Evolutionary conservation across 2,797 vertebrate genomes (phyloP).

Genomic region (Clarias fuscus): DNA sequence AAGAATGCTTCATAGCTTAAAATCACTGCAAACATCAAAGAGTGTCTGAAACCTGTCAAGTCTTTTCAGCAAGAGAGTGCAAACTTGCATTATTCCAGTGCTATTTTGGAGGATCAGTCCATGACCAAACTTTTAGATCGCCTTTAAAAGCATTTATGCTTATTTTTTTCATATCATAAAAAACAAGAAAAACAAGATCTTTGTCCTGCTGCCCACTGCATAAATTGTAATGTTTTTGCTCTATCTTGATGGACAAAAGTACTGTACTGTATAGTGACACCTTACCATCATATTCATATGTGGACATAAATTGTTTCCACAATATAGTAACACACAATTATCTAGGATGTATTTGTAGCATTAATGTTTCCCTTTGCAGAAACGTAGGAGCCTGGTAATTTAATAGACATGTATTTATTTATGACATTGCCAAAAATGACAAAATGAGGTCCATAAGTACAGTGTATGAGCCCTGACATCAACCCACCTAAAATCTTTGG

Average conservation of each 20-base stretch:
- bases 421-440: background rate
- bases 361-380: background rate
- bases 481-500: background rate
- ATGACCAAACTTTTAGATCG: background rate
- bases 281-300: background rate
- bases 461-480: background rate
- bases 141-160: background rate
- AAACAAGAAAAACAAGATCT: background rate
- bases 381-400: background rate
- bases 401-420: background rate
- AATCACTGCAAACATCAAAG: conserved; percentile 3
- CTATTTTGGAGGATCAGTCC: background rate
- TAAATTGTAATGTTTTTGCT: background rate
- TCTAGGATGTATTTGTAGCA: background rate
- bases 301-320: background rate
- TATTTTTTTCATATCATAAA: background rate
- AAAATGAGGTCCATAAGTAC: background rate
- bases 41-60: conserved; percentile 3
- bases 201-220: background rate
- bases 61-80: background rate
- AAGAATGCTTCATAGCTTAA: conserved; percentile 11
- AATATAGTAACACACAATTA: background rate
- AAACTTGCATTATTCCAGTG: background rate
- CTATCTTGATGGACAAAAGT: background rate
- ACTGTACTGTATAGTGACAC: background rate